phyloP scores from a whole-genome alignment of 1,140 invertebrate genomes.

The Bacillus rossius region DNA sequence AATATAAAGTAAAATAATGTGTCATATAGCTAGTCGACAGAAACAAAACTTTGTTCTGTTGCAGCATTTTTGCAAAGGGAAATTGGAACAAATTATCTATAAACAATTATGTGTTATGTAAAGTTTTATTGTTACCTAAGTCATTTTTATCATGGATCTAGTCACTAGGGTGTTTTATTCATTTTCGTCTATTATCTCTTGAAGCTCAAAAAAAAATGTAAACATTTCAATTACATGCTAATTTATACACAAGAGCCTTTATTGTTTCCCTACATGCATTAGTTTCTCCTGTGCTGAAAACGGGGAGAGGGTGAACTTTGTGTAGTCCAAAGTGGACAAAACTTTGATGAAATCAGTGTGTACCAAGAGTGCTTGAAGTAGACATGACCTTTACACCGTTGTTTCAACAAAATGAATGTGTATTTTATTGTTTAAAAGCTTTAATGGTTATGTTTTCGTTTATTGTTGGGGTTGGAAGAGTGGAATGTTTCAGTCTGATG shows the following conservation, averaged over 20 bases:
- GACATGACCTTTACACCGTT: too few relatives aligned
- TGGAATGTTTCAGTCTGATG: too few relatives aligned
- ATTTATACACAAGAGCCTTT: conserved; percentile 1
- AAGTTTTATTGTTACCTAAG: conserved; percentile 9
- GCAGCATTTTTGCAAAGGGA: not conserved
- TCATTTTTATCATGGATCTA: conserved; percentile 14
- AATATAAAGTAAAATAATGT: conserved; percentile 2
- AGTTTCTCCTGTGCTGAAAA: conserved; percentile 2
- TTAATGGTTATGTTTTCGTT: too few relatives aligned
- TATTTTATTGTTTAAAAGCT: too few relatives aligned
- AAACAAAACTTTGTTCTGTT: conserved; percentile 8
- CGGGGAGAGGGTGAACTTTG: conserved; percentile 10
- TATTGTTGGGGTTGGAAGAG: too few relatives aligned
- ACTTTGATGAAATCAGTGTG: conserved; percentile 2
- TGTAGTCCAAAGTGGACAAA: conserved; percentile 15
- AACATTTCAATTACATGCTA: not conserved
- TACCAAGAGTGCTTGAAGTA: conserved; percentile 3
- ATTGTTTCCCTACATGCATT: not conserved
- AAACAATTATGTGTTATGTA: conserved; percentile 11
- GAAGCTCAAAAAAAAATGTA: too few relatives aligned
- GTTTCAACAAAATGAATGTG: too few relatives aligned
- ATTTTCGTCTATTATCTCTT: too few relatives aligned
- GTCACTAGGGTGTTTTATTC: conserved; percentile 15
- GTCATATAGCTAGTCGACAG: conserved; percentile 6
- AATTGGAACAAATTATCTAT: conserved; percentile 5